These are phyloP conservation scores for Diorhabda sublineata DNA, from an alignment of 1,140 invertebrate genomes.

Conservation along the genomic window DNA sequence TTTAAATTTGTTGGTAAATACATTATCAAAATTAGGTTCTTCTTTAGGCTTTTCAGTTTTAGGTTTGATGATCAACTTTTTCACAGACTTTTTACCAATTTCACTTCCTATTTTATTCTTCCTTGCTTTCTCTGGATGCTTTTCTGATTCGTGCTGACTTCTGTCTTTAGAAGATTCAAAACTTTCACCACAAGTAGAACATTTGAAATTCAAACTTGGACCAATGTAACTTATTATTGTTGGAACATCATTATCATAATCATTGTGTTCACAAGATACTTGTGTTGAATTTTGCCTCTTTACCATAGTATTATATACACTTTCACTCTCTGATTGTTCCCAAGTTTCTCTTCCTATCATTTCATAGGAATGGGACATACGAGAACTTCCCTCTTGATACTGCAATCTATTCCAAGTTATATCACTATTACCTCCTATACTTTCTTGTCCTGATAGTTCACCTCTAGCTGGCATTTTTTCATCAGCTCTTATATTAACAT, in stretches of 20 bases:
- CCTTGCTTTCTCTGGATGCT: constrained; percentile 38
- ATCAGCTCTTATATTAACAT: constrained; percentile 75
- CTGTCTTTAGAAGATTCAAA: constrained; percentile 64
- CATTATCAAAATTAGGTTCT: constrained; percentile 41
- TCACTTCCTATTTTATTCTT: constrained; percentile 26
- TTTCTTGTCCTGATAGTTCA: constrained; percentile 77
- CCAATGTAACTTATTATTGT: constrained; percentile 36
- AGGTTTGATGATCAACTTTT: constrained; percentile 40
- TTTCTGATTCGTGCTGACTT: constrained; percentile 56
- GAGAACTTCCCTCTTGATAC: constrained; percentile 45
- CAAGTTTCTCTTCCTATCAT: constrained; percentile 63
- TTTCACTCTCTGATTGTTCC: constrained; percentile 63
- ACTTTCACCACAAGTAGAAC: constrained; percentile 56
- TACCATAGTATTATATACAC: constrained; percentile 49
- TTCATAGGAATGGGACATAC: constrained; percentile 53
- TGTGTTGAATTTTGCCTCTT: constrained; percentile 26
- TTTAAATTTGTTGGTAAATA: constrained; percentile 43
- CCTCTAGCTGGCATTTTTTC: constrained; percentile 79
- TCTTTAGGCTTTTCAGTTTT: constrained; percentile 35
- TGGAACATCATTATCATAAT: constrained; percentile 32
- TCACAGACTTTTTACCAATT: constrained; percentile 38
- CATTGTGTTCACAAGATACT: constrained; percentile 17
- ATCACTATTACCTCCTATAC: constrained; percentile 57
- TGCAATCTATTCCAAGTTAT: constrained; percentile 41
- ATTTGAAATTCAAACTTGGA: constrained; percentile 50